phyloP scores from a whole-genome alignment of 2,113 vertebrate genomes.

The Pelobates fuscus region DNA sequence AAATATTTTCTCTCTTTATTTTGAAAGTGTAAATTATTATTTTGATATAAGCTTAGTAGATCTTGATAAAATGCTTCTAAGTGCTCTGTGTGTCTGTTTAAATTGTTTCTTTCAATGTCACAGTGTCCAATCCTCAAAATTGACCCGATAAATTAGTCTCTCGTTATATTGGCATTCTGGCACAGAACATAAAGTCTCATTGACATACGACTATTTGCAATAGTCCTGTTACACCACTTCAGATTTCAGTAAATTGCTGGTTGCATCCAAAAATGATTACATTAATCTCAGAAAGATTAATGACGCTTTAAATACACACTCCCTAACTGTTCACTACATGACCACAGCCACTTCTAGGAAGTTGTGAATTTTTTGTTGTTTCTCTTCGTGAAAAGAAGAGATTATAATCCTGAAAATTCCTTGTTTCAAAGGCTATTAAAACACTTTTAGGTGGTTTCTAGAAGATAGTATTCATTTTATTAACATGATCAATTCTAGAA shows the following conservation, averaged over 20 bases:
- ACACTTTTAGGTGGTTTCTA: background rate
- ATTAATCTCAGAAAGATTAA: background rate
- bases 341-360: background rate
- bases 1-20: background rate
- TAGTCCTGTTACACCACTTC: no score
- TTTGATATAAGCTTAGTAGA: background rate
- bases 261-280: background rate
- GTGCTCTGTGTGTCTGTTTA: background rate
- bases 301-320: background rate
- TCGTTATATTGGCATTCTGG: no score
- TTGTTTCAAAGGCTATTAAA: slow-evolving; percentile 27
- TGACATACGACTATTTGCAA: background rate
- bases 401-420: slow-evolving; percentile 20
- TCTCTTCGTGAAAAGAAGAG: background rate
- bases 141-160: background rate
- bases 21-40: background rate
- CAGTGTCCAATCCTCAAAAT: background rate
- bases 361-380: background rate
- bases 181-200: background rate
- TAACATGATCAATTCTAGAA: background rate
- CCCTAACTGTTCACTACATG: background rate
- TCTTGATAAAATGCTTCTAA: background rate
- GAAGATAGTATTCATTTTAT: background rate
- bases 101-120: background rate
- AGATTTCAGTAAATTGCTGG: background rate